phyloP scores from a whole-genome alignment of 1,140 invertebrate species.

The Anoplolepis gracilipes region DNA sequence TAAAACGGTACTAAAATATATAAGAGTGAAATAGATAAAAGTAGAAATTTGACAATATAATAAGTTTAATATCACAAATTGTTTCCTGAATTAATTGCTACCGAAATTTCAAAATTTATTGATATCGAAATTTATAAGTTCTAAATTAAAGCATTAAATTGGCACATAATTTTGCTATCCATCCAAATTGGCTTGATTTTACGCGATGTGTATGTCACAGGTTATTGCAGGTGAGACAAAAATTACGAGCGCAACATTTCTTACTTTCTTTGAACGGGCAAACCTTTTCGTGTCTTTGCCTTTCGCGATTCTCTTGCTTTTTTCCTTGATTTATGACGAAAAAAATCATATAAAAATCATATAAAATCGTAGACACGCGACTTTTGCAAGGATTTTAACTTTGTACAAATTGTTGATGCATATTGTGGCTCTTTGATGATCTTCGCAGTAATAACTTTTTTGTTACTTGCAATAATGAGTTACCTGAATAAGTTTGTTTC shows the following conservation, averaged over 20 bases:
- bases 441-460: slow-evolving; percentile 45
- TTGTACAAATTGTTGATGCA: slow-evolving; percentile 2
- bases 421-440: neutral
- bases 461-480: slow-evolving; percentile 15
- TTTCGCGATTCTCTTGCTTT: neutral
- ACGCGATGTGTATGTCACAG: too few species aligned
- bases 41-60: too few species aligned
- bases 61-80: too few species aligned
- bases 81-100: too few species aligned
- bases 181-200: too few species aligned
- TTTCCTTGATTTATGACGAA: neutral
- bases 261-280: neutral
- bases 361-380: slow-evolving; percentile 8
- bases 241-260: slow-evolving; percentile 19
- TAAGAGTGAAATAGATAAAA: too few species aligned
- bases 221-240: neutral
- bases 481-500: neutral
- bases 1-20: too few species aligned
- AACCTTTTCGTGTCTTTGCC: neutral
- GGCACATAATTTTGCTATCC: too few species aligned
- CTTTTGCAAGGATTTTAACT: slow-evolving; percentile 21
- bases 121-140: too few species aligned
- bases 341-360: slow-evolving; percentile 48
- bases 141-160: too few species aligned
- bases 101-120: too few species aligned